These are phyloP conservation scores for Carlito syrichta DNA, from an alignment of 2,113 vertebrate genomes.

Conservation along the genomic window DNA sequence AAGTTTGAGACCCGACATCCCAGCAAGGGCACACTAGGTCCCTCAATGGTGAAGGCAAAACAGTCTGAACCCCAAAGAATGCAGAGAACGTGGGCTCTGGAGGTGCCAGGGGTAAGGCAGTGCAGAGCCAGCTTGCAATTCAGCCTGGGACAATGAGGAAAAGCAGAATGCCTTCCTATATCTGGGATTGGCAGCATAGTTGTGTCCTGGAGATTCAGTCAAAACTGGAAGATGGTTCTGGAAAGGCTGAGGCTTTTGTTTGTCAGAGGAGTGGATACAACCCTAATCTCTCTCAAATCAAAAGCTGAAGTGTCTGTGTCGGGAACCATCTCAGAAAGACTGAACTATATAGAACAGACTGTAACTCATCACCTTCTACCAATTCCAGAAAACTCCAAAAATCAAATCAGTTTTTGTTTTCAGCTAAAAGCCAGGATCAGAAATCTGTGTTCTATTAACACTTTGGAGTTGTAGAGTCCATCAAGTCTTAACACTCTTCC, in stretches of 20 bases:
- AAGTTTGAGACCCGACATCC: background rate
- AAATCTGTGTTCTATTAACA: background rate
- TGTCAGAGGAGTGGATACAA: background rate
- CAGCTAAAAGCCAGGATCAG: background rate
- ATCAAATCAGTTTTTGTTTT: background rate
- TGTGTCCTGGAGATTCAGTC: background rate
- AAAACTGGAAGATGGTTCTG: background rate
- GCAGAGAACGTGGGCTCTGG: background rate
- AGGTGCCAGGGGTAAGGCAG: no score
- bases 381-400: background rate
- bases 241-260: background rate
- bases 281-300: background rate
- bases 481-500: background rate
- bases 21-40: background rate
- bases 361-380: background rate
- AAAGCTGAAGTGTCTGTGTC: background rate
- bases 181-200: background rate
- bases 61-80: no score
- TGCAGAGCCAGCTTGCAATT: background rate
- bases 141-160: background rate
- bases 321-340: background rate
- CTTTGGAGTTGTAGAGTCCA: background rate
- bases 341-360: background rate
- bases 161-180: background rate
- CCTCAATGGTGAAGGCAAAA: background rate